Evolutionary conservation across 2,113 vertebrate genomes (phyloP).

Genomic region (Sceloporus tristichus): DNA sequence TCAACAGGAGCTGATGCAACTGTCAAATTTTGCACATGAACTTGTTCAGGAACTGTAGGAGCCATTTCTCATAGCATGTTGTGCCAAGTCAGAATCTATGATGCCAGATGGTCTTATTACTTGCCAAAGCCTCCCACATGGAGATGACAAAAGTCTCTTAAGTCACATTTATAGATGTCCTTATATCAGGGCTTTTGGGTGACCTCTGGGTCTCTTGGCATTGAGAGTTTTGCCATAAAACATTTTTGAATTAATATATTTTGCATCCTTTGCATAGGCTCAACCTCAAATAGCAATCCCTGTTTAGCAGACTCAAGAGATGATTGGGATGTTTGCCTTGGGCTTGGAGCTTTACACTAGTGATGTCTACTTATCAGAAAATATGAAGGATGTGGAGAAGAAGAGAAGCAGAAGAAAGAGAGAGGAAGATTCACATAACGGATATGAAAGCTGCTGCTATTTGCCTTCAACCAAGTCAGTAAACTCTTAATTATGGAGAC

Average conservation of each 20-base stretch:
- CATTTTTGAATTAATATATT: not conserved
- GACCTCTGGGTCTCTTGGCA: conserved; percentile 9
- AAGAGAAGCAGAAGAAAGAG: not conserved
- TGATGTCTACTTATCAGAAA: not conserved
- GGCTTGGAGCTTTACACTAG: not conserved
- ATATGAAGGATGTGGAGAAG: not conserved
- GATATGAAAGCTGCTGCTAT: no score
- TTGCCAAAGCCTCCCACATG: conserved; percentile 14
- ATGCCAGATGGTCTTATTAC: conserved; percentile 16
- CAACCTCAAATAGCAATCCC: not conserved
- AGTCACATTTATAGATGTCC: conserved; percentile 22
- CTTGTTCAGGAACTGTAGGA: conserved; percentile 14
- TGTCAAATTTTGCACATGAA: conserved; percentile 24
- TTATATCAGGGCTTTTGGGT: not conserved
- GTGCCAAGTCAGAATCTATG: conserved; percentile 5
- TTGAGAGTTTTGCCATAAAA: conserved; percentile 1
- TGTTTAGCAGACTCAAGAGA: not conserved
- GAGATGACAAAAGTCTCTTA: conserved; percentile 1
- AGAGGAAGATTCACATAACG: no score
- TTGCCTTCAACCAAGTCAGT: no score
- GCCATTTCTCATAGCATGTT: conserved; percentile 9
- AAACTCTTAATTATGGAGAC: no score
- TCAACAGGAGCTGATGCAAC: conserved; percentile 17
- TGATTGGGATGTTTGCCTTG: not conserved
- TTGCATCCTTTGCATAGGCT: not conserved